Percentiles rank a stretch among this genome's conserved stretches.
Evolutionary conservation across 2,113 vertebrate genomes (phyloP).

Genomic region (Mustela lutreola): DNA sequence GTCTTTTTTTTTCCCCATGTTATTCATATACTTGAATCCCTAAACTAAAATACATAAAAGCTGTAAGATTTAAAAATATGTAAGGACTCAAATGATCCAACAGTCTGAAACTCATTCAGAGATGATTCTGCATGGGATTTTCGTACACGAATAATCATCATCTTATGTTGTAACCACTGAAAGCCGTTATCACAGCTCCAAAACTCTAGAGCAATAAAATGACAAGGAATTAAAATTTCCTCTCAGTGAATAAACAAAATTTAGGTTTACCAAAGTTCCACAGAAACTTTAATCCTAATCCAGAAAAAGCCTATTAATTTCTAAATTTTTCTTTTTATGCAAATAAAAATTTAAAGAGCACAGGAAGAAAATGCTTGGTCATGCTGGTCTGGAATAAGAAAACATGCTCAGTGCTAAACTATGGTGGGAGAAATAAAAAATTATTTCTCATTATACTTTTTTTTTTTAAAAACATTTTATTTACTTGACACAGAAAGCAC

Average conservation of each 20-base stretch:
- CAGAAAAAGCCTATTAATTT: not conserved
- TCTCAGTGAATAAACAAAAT: not conserved
- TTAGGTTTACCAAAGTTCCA: not conserved
- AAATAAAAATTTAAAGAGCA: not conserved
- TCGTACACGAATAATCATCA: not conserved
- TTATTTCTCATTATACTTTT: not conserved
- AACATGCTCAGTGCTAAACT: not conserved
- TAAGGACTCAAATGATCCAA: constrained; percentile 1
- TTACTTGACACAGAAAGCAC: no score
- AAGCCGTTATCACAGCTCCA: not conserved
- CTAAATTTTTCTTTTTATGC: not conserved
- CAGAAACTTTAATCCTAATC: not conserved
- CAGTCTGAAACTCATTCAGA: not conserved
- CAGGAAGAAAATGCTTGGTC: not conserved
- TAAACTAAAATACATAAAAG: constrained; percentile 20
- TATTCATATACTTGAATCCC: not conserved
- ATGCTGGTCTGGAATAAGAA: not conserved
- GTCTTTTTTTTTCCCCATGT: not conserved
- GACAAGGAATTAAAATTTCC: not conserved
- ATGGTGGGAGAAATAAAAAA: not conserved
- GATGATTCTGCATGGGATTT: not conserved
- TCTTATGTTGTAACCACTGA: not conserved
- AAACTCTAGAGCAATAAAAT: not conserved
- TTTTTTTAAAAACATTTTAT: no score
- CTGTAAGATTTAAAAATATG: constrained; percentile 15